Percentiles rank a stretch among this genome's conserved stretches.
phyloP scores from a whole-genome alignment of 2,888 invertebrate genomes.

The Aromia moschata region DNA sequence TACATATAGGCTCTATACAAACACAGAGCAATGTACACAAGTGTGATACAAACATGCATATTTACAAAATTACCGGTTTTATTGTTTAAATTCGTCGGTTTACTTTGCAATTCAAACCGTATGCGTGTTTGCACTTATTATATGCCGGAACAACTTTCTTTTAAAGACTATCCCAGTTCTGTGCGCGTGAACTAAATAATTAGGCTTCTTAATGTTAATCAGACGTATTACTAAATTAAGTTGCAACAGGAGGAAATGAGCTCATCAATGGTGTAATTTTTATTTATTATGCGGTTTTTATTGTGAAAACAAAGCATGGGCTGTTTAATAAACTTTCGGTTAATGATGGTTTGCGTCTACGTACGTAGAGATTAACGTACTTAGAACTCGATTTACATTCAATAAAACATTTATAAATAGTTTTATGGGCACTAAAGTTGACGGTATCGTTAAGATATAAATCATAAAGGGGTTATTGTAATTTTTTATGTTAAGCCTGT shows the following conservation, averaged over 20 bases:
- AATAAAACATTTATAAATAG: background rate
- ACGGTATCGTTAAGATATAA: background rate
- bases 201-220: constrained; percentile 20
- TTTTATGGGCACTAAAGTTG: background rate
- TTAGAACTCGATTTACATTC: background rate
- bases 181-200: constrained; percentile 6
- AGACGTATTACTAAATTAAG: constrained; percentile 3
- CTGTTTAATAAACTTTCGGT: background rate
- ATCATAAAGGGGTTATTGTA: too few relatives aligned
- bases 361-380: background rate
- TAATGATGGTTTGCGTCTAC: background rate
- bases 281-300: constrained; percentile 12
- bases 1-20: background rate
- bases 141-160: constrained; percentile 12
- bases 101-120: constrained; percentile 14
- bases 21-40: constrained; percentile 1
- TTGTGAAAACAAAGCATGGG: background rate
- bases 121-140: background rate
- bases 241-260: constrained; percentile 14
- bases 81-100: constrained; percentile 1
- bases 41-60: constrained; percentile 3
- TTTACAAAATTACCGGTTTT: constrained; percentile 13
- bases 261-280: constrained; percentile 19
- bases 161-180: constrained; percentile 12
- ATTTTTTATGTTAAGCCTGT: too few relatives aligned